phyloP scores from a whole-genome alignment of 2,888 invertebrate species.

The Lasioglossum malachurum region DNA sequence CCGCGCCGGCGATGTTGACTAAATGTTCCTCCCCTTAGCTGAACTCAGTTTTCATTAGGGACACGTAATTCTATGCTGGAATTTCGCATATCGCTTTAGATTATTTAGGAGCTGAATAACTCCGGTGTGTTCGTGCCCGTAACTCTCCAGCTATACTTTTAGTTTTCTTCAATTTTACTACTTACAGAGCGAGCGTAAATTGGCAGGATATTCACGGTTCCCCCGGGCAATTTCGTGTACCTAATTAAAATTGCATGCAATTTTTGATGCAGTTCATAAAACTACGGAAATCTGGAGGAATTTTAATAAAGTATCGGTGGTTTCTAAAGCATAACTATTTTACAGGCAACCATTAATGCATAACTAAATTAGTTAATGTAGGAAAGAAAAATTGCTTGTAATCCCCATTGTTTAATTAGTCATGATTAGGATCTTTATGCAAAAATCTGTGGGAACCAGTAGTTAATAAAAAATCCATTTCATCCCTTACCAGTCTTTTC shows the following conservation, averaged over 20 bases:
- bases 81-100: slow-evolving; percentile 16
- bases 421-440: background rate
- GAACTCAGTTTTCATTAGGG: slow-evolving; percentile 46
- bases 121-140: background rate
- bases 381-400: background rate
- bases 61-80: slow-evolving; percentile 5
- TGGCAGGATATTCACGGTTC: background rate
- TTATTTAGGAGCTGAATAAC: slow-evolving; percentile 18
- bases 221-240: slow-evolving; percentile 1
- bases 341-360: background rate
- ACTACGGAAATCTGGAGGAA: background rate
- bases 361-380: background rate
- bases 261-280: background rate
- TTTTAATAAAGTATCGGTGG: background rate
- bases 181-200: background rate
- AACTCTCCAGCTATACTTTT: background rate
- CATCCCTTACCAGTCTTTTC: too few relatives aligned
- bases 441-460: too few relatives aligned
- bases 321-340: too few relatives aligned
- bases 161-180: background rate
- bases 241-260: slow-evolving; percentile 1
- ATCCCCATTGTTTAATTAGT: background rate
- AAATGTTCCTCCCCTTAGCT: slow-evolving; percentile 17
- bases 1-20: slow-evolving; percentile 36
- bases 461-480: too few relatives aligned